phyloP scores from a whole-genome alignment of 2,113 vertebrate genomes.

The Phaetusa simplex region DNA sequence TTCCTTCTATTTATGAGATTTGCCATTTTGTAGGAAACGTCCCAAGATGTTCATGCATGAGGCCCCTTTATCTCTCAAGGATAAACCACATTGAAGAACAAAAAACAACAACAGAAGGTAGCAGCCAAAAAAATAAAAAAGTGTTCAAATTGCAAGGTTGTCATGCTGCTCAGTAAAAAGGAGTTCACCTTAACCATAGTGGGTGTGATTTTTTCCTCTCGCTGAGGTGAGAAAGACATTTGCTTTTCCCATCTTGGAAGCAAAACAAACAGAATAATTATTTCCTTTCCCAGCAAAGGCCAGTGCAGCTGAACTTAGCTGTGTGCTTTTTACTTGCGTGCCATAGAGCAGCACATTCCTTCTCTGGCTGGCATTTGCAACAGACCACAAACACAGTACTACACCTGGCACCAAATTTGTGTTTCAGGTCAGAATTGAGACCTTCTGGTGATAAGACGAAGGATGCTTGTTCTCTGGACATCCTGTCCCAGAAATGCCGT shows the following conservation, averaged over 20 bases:
- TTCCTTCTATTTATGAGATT: slow-evolving; percentile 39
- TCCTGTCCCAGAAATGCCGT: background rate
- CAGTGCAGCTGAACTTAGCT: slow-evolving; percentile 16
- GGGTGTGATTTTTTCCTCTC: background rate
- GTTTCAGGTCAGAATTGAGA: background rate
- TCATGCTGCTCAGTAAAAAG: background rate
- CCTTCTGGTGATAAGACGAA: background rate
- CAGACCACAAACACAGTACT: background rate
- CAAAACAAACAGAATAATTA: slow-evolving; percentile 39
- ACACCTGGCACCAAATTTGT: background rate
- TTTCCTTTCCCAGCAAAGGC: slow-evolving; percentile 46
- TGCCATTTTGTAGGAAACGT: slow-evolving; percentile 35
- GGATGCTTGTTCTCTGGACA: background rate
- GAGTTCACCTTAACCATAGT: background rate
- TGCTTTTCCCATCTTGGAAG: slow-evolving; percentile 34
- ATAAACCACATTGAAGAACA: background rate
- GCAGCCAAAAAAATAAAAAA: background rate
- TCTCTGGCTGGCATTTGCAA: background rate
- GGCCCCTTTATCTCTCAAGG: background rate
- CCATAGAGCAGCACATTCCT: background rate
- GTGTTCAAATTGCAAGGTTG: background rate
- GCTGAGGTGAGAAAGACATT: slow-evolving; percentile 22
- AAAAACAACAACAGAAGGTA: background rate
- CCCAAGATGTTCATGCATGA: background rate
- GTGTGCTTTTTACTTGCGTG: background rate